Base-by-base conservation (phyloP, 30 jellyfish, hydroid and myxozoan species). In the Rhopilema esculentum region DNA sequence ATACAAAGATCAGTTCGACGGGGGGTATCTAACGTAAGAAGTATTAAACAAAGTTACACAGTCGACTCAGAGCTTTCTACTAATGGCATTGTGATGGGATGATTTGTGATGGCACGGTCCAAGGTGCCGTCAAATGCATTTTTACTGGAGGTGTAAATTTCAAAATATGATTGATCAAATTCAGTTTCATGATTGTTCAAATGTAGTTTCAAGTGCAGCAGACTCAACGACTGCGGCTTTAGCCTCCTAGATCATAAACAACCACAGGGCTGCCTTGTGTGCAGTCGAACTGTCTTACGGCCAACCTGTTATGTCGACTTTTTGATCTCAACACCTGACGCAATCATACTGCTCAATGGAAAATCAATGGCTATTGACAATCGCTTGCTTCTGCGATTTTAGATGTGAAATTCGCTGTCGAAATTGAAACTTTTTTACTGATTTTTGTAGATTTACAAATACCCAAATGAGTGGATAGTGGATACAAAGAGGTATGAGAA, bases 321-420 rank as follows among this genome's bases (percentile, higher is more conserved):
- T 63, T 84, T 84, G 93, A 84, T 84, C 93, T 84, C 75, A 70
- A 53, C 68, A 72, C 81, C 87, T 84, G 87, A 66, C 81, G 83
- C 50, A 27, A 69, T 40, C 70, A 51, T 23, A 50, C 20, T 67
- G 71, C 72, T 75, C 93, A 77, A 49, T 73, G 93, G 27, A 26
- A 17, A 19, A 27, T 66, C 87, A 40, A 25, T 84, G 87, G 81
- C 33, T 68, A 21, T 25, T 25, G 83, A 66, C 83, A 66, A 31
- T 31, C 86, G 79, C 50, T 79, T 31, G 77, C 21, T 79, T 75
- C 40, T 40, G 79, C 27, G 8, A 31, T 21, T 57, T 52, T 77
- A 27, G 69, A 16, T 40, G 57, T 12, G 57, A 40, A 40, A 40
- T 2, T 40, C 57, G 12, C 9, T 2, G 57, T 40, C 57, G 57